Evolutionary conservation across 2,113 vertebrate species (phyloP), one percentile per base, ranked within the genome.

Genomic region (Melanotaenia duboulayi): DNA sequence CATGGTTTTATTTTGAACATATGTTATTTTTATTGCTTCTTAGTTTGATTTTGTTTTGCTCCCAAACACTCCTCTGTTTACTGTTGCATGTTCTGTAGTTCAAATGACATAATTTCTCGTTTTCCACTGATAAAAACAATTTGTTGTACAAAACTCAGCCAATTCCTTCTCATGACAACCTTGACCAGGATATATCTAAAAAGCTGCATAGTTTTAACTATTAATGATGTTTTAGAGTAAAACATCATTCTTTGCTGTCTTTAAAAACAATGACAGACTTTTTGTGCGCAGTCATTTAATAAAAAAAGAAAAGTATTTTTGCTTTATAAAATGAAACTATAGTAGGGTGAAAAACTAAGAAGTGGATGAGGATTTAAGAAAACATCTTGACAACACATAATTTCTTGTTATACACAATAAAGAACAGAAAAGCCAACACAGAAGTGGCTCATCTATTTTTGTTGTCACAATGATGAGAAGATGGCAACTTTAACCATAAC

Each of bases 401-500:
- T 35, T 19, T 56, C 13, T 35, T 32, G 9, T 57, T 13, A 23
- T 7, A 8, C 44, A 22, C 35, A 59, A 28, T 14, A 23, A 67
- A n/a, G 55, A 20, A 40, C 2, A 1, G 16, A 20, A 23, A 65
- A 61, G 11, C 9, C 25, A 54, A 12, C 25, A 20, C 20, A 57
- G 37, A 54, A 55, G 23, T 44, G 32, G 58, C 40, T 66, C 32
- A 9, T 49, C 49, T 42, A n/a, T 6, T 61, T 13, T 65, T 14
- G 8, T 19, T 54, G 39, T 40, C 11, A 59, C 40, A 71, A 51
- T 50, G 7, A 56, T 54, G 35, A 20, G 42, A n/a, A 50, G 17
- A 11, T 1, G 19, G 46, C 32, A 44, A 59, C 35, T 68, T 57
- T 32, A 73, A 59, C 51, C 20, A 70, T 48, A 71, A 60, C 35